Evolutionary conservation across 2,113 vertebrate genomes (phyloP).

Genomic region (Elephas maximus): DNA sequence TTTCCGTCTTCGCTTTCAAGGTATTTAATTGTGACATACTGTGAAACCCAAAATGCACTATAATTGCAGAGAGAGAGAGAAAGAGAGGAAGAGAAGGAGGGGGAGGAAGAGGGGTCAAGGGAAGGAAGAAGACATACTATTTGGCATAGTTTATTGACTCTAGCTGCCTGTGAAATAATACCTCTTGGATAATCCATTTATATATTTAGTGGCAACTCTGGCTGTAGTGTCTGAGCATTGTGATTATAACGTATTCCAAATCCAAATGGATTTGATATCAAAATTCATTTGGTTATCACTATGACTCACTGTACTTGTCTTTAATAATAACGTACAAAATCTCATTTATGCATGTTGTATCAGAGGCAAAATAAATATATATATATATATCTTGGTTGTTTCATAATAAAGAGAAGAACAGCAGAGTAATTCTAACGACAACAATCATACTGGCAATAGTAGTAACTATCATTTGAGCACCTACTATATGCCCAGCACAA

Average conservation of each 20-base stretch:
- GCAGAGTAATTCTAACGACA: not conserved
- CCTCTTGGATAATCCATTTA: not conserved
- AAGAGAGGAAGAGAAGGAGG: not conserved
- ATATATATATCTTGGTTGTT: not conserved
- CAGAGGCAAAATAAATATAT: not conserved
- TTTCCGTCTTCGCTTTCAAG: slow-evolving; percentile 38
- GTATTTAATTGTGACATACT: not conserved
- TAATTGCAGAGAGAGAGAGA: not conserved
- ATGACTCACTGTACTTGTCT: not conserved
- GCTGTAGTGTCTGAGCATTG: not conserved
- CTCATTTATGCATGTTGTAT: not conserved
- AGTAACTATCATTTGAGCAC: not conserved
- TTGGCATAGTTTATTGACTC: not conserved
- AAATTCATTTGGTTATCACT: not conserved
- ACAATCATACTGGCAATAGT: not conserved
- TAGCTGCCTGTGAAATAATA: not conserved
- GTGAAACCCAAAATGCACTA: not conserved
- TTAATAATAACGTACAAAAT: not conserved
- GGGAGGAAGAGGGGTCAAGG: too few species aligned
- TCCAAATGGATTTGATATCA: not conserved
- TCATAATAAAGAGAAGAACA: not conserved
- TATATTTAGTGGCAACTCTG: not conserved
- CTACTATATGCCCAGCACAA: not conserved
- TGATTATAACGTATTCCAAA: not conserved
- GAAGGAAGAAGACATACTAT: not conserved